Percentiles rank a stretch among this genome's conserved stretches.
These are phyloP conservation scores for Chaenocephalus aceratus DNA, from an alignment of 2,113 vertebrate genomes.

Conservation along the genomic window DNA sequence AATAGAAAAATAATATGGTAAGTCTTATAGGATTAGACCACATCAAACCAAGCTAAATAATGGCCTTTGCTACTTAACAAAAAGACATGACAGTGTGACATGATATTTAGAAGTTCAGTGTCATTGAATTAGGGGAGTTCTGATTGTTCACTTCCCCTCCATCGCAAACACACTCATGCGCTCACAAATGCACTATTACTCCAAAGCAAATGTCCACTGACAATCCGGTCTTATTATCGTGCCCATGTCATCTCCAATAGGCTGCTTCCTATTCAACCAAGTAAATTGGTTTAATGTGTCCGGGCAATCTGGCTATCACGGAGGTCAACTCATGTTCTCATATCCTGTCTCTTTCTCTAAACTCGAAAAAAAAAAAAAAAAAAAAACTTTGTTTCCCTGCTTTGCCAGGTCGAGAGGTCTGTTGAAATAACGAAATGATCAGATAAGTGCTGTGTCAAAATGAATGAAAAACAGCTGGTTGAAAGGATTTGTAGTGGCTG, in stretches of 20 bases:
- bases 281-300: constrained; percentile 78
- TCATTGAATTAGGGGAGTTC: constrained; percentile 35
- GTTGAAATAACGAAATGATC: constrained; percentile 67
- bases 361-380: constrained; percentile 23
- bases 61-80: constrained; percentile 4
- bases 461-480: constrained; percentile 29
- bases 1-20: constrained; percentile 45
- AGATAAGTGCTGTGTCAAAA: constrained; percentile 29
- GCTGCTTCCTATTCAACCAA: constrained; percentile 64
- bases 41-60: constrained; percentile 29
- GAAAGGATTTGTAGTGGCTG: not conserved
- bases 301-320: constrained; percentile 60
- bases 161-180: constrained; percentile 12
- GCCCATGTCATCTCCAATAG: constrained; percentile 66
- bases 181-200: constrained; percentile 35
- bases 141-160: constrained; percentile 25
- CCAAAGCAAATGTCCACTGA: constrained; percentile 35
- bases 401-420: constrained; percentile 46
- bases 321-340: constrained; percentile 77
- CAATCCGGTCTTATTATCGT: constrained; percentile 64
- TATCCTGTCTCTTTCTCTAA: constrained; percentile 62
- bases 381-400: constrained; percentile 47
- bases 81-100: constrained; percentile 16
- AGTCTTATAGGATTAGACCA: constrained; percentile 17
- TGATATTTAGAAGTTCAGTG: constrained; percentile 17